Evolutionary conservation across 2,888 invertebrate species (phyloP), one percentile per base, ranked within the genome.

Genomic region (Tipula unca): DNA sequence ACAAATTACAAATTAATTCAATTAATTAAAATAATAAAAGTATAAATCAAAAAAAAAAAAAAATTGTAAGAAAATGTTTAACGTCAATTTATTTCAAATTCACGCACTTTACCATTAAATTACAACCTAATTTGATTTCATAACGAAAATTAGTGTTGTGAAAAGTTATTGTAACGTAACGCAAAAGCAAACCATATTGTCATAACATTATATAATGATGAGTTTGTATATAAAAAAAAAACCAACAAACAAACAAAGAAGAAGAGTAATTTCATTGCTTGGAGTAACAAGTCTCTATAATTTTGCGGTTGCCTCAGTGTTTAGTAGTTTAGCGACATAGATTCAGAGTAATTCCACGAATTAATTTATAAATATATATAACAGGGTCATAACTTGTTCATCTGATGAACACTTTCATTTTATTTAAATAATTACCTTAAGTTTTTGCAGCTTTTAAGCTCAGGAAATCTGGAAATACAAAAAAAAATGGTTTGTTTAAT

Each of bases 31-130:
- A 25, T 69, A 69, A 69, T 25, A 25, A 69, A 69, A 25, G 25
- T 69, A 69, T 69, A 69, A 69, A 69, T 69, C 69, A 69, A 69
- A 69, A 69, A 25, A 69, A 69, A n/a, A n/a, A n/a, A n/a, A n/a
- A n/a, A n/a, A n/a, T n/a, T 69, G 48, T 54, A 54, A 54, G 48
- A 54, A n/a, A 54, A 54, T 69, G 69, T 69, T 69, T 69, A 69
- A 25, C 69, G 25, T 69, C 69, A 69, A 69, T 69, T 69, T 69
- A 69, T 69, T 69, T 25, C 25, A 69, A 69, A 69, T 69, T 69
- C 69, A 69, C 69, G 69, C 69, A 69, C 69, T 69, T 69, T 69
- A 69, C 25, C 69, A 69, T 69, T 69, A 69, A 69, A 69, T 25
- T 69, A 20, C 20, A 69, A 69, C 69, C 69, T 69, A 69, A 69